Conservation (phyloP, 2,797 vertebrate species). For the Coccyzus lansbergi region DNA sequence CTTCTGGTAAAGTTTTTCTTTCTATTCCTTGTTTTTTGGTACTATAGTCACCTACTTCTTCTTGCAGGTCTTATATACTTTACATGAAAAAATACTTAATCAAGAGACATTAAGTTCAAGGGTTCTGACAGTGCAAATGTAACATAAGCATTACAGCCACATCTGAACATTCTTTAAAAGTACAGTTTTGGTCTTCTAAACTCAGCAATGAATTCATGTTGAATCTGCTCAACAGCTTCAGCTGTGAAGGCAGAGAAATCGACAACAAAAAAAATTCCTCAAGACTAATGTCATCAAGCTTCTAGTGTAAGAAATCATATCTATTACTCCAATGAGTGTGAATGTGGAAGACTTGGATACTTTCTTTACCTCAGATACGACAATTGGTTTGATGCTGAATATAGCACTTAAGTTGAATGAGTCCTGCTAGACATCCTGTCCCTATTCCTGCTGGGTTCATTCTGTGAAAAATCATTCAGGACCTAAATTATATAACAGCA, state of each 20-base stretch:
- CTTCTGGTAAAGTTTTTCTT: not conserved
- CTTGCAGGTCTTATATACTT: not conserved
- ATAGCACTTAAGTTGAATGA: too few species aligned
- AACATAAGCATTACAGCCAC: not conserved
- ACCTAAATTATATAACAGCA: not conserved
- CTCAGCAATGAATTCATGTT: not conserved
- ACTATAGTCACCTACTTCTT: not conserved
- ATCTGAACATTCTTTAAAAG: not conserved
- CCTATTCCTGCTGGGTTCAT: not conserved
- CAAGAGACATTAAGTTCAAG: not conserved
- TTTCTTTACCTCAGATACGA: too few species aligned
- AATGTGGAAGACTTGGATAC: too few species aligned
- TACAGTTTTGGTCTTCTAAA: not conserved
- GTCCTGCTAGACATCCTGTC: not conserved
- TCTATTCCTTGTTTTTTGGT: not conserved
- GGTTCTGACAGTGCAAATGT: not conserved
- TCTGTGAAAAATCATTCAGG: not conserved
- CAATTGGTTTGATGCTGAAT: too few species aligned
- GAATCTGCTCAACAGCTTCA: not conserved
- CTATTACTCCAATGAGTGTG: not conserved
- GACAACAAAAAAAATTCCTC: not conserved
- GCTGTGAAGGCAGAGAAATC: not conserved
- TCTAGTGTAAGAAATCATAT: not conserved
- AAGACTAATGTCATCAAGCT: not conserved
- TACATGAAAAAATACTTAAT: not conserved